Evolutionary conservation across 2,113 vertebrate genomes (phyloP), one percentile per base, ranked within the genome.

Genomic region (Petromus typicus): DNA sequence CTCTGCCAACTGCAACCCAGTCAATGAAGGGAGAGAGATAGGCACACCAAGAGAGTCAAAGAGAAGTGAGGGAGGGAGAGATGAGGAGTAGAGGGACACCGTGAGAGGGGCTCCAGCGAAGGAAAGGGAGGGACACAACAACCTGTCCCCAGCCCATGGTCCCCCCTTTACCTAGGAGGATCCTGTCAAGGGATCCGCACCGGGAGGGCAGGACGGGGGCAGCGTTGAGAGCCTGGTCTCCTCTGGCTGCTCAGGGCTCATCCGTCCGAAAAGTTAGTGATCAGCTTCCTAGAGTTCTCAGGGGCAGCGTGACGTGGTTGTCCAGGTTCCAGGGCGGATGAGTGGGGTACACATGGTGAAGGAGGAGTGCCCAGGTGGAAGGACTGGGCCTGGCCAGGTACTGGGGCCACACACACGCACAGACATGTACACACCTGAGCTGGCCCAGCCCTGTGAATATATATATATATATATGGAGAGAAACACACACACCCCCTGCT

Each of bases 391-490:
- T 88, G 54, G 48, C 87, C 79, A 90, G 89, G 84, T 81, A 45
- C 45, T 34, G 54, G 76, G 54, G n/a, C 79, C 91, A 92, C 95
- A 51, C 85, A 91, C 54, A 43, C 76, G 48, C 79, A 16, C 56
- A 37, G 4, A 2, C 30, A 51, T 78, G 97, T 97, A 95, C 94
- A 96, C 89, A 97, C 98, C 97, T 98, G 93, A 94, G 93, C 90
- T 93, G 89, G 82, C 95, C 97, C 97, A 97, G 96, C 97, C 97
- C 96, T 97, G 86, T 96, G 94, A 95, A 89, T 97, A 97, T 97
- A 97, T 97, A 97, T 97, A 97, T n/a, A n/a, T n/a, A n/a, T 98
- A 98, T 98, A 93, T 95, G 92, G 92, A 95, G 96, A 94, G 86
- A 90, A 16, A 92, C 93, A 95, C 82, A 94, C 96, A 97, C 97